Conservation (phyloP, 1,140 invertebrate genomes). For the Thrips palmi region DNA sequence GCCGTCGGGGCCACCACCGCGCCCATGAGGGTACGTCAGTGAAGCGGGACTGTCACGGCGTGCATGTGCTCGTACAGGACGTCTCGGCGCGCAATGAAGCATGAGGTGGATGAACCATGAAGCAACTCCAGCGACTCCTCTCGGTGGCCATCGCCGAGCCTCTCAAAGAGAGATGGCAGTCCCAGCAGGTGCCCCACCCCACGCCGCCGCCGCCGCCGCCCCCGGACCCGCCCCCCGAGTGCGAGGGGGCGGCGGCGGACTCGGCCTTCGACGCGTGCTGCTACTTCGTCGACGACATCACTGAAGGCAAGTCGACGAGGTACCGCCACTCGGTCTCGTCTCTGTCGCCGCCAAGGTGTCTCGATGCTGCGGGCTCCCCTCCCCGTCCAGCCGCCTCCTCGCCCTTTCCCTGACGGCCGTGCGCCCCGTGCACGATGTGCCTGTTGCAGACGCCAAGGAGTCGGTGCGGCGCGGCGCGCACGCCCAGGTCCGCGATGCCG, state of each 20-base stretch:
- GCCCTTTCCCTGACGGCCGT: not conserved
- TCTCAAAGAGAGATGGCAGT: too few species aligned
- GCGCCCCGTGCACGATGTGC: not conserved
- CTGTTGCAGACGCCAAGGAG: conserved; percentile 47
- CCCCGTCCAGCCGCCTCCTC: conserved; percentile 1
- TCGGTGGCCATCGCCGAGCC: too few species aligned
- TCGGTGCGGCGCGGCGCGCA: conserved; percentile 46
- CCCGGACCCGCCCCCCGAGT: not conserved
- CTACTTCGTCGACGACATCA: conserved; percentile 43
- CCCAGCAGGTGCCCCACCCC: too few species aligned
- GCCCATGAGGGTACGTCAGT: too few species aligned
- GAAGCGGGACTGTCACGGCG: too few species aligned
- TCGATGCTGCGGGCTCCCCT: not conserved
- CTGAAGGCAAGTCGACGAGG: conserved; percentile 14
- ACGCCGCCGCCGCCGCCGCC: conserved; percentile 18
- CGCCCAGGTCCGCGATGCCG: conserved; percentile 49
- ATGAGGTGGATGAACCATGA: too few species aligned
- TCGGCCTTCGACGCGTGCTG: conserved; percentile 40
- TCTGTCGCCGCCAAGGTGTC: too few species aligned
- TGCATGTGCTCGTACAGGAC: too few species aligned
- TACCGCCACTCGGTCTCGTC: too few species aligned
- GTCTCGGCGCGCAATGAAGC: too few species aligned
- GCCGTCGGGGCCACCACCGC: too few species aligned
- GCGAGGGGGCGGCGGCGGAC: conserved; percentile 20
- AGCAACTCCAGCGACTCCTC: too few species aligned